phyloP scores from a whole-genome alignment of 2,113 vertebrate genomes.

The Promerops cafer region DNA sequence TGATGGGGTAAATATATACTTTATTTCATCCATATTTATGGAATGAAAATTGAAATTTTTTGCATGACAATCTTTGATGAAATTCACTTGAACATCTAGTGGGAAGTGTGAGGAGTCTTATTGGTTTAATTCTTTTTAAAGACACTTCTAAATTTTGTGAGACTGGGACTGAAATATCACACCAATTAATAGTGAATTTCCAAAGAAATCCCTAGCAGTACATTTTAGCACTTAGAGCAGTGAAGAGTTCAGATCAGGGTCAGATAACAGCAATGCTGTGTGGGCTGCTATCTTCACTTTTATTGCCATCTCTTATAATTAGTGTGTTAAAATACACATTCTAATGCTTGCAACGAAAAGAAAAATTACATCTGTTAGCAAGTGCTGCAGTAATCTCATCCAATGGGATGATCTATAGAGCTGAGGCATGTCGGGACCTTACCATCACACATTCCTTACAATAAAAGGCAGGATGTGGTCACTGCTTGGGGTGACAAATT shows the following conservation, averaged over 20 bases:
- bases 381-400: neutral
- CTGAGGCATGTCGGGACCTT: accelerated
- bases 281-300: neutral
- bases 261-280: neutral
- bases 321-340: neutral
- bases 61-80: neutral
- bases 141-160: conserved; percentile 24
- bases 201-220: neutral
- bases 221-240: neutral
- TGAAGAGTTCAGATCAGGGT: conserved; percentile 17
- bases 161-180: conserved; percentile 22
- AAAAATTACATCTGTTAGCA: neutral
- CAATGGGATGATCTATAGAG: neutral
- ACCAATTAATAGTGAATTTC: conserved; percentile 14
- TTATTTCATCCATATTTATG: conserved; percentile 25
- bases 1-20: conserved; percentile 1
- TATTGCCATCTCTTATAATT: neutral
- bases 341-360: neutral
- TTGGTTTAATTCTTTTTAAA: conserved; percentile 12
- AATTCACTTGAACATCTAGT: neutral
- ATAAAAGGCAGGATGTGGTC: neutral
- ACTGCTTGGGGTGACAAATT: neutral
- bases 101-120: neutral
- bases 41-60: conserved; percentile 2
- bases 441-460: neutral